phyloP scores from a whole-genome alignment of 2,888 invertebrate species.

The Melitaea athalia region DNA sequence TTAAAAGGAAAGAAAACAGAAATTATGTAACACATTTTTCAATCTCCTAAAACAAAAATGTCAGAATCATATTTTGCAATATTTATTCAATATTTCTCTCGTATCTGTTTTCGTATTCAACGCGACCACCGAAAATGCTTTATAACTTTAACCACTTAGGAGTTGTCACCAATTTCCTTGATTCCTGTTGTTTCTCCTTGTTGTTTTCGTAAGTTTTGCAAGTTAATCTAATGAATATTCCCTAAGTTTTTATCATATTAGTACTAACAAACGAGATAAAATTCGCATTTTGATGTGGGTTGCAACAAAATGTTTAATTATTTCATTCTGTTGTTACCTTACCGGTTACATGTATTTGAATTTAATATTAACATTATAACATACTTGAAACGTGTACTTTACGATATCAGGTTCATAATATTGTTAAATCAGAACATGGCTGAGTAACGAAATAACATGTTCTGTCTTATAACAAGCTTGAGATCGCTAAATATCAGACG shows the following conservation, averaged over 20 bases:
- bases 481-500: slow-evolving; percentile 33
- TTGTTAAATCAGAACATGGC: slow-evolving; percentile 1
- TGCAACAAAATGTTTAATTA: slow-evolving; percentile 31
- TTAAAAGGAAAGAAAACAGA: neutral
- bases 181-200: slow-evolving; percentile 59
- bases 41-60: neutral
- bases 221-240: slow-evolving; percentile 67
- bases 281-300: slow-evolving; percentile 41
- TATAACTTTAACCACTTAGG: slow-evolving; percentile 62
- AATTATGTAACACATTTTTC: neutral
- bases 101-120: slow-evolving; percentile 60
- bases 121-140: slow-evolving; percentile 52
- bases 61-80: slow-evolving; percentile 49
- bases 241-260: slow-evolving; percentile 63
- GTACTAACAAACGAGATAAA: slow-evolving; percentile 51
- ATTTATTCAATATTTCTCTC: slow-evolving; percentile 63
- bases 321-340: slow-evolving; percentile 29
- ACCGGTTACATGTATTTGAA: slow-evolving; percentile 4
- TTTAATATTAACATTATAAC: slow-evolving; percentile 6
- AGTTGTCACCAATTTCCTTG: slow-evolving; percentile 55
- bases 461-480: slow-evolving; percentile 21
- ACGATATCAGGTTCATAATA: slow-evolving; percentile 2
- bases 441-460: slow-evolving; percentile 1
- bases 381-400: neutral
- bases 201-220: slow-evolving; percentile 61